Conservation (phyloP, 2,888 invertebrate genomes). For the Aporophyla lueneburgensis region DNA sequence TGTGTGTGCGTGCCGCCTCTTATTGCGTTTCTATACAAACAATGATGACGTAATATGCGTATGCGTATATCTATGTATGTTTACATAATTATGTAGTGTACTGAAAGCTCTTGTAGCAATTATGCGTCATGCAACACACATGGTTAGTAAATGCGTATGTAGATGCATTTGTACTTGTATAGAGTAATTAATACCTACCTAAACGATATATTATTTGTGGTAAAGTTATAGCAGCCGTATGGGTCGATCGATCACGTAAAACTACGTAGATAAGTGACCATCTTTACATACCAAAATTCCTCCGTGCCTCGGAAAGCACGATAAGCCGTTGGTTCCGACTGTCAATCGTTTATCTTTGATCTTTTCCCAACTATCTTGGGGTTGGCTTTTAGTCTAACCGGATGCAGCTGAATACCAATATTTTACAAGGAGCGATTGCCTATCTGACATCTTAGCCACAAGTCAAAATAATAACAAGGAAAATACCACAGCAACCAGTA, state of each 20-base stretch:
- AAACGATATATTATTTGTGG: too few relatives aligned
- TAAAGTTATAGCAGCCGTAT: too few relatives aligned
- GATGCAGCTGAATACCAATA: too few relatives aligned
- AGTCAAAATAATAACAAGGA: conserved; percentile 16
- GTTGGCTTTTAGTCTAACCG: too few relatives aligned
- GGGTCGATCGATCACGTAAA: too few relatives aligned
- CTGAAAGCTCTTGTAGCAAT: conserved; percentile 33
- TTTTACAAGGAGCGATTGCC: too few relatives aligned
- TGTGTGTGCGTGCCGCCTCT: conserved; percentile 29
- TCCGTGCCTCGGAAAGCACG: too few relatives aligned
- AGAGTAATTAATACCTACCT: background rate
- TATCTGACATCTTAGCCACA: background rate
- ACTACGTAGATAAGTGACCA: too few relatives aligned
- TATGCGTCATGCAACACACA: conserved; percentile 43
- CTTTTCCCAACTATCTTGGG: too few relatives aligned
- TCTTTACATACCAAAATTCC: too few relatives aligned
- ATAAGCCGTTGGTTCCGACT: too few relatives aligned
- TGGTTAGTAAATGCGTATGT: background rate
- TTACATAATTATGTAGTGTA: conserved; percentile 2
- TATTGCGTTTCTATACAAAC: conserved; percentile 37
- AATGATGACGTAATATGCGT: conserved; percentile 46
- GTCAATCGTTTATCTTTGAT: too few relatives aligned
- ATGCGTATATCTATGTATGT: background rate
- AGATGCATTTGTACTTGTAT: conserved; percentile 16
- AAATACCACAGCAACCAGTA: conserved; percentile 2